These are phyloP conservation scores for Drosophila bocqueti DNA, from an alignment of 1,140 invertebrate genomes.

Conservation along the genomic window DNA sequence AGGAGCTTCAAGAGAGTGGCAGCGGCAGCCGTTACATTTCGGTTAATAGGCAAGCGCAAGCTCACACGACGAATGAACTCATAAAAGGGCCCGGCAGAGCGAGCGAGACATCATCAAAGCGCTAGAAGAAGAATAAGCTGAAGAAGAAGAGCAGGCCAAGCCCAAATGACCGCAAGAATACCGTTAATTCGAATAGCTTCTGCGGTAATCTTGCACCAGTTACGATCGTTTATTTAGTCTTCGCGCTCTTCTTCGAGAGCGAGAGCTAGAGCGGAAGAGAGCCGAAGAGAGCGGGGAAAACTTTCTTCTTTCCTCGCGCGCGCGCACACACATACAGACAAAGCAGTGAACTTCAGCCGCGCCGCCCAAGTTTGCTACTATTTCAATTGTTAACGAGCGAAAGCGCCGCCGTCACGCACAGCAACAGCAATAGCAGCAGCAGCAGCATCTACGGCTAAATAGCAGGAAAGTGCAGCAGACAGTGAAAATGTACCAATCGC, in stretches of 20 bases:
- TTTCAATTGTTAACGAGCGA: conserved; percentile 85
- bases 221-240: conserved; percentile 26
- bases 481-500: conserved; percentile 71
- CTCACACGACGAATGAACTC: conserved; percentile 66
- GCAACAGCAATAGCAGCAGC: conserved; percentile 26
- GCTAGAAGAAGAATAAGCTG: conserved; percentile 15
- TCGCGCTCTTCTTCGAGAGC: conserved; percentile 32
- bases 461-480: conserved; percentile 65
- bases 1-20: conserved; percentile 3
- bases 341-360: conserved; percentile 63
- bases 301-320: conserved; percentile 62
- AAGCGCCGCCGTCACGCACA: conserved; percentile 80
- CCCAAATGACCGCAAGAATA: conserved; percentile 60
- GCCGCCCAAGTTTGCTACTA: conserved; percentile 62
- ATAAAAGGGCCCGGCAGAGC: conserved; percentile 59
- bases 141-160: conserved; percentile 40
- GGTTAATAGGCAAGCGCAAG: conserved; percentile 60
- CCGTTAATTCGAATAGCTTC: conserved; percentile 66
- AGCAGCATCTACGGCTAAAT: background rate
- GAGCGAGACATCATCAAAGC: conserved; percentile 22
- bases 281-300: conserved; percentile 39
- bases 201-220: conserved; percentile 54
- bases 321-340: conserved; percentile 26
- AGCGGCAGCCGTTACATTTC: conserved; percentile 26
- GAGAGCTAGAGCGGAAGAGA: conserved; percentile 33